A percentile compares a stretch with the other conserved stretches of the same genome.
These are phyloP conservation scores for Camponotus pennsylvanicus DNA, from an alignment of 1,140 invertebrate genomes.

Conservation along the genomic window DNA sequence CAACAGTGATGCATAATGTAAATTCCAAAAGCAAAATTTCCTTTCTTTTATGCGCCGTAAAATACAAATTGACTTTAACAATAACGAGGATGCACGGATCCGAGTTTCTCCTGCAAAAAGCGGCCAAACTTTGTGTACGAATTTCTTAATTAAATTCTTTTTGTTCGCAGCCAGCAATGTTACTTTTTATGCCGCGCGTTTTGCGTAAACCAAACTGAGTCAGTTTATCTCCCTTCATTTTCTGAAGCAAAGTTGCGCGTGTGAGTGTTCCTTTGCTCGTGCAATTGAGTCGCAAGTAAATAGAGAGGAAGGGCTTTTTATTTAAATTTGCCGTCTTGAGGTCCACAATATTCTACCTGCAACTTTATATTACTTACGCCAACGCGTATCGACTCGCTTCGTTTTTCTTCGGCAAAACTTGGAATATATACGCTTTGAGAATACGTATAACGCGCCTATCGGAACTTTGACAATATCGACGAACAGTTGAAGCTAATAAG, in stretches of 20 bases:
- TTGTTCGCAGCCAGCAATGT: not conserved
- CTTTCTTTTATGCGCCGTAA: constrained; percentile 1
- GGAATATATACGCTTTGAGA: not conserved
- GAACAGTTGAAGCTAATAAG: not conserved
- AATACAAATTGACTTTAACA: constrained; percentile 40
- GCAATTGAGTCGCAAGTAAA: constrained; percentile 2
- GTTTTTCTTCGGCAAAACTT: not conserved
- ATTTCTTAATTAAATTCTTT: constrained; percentile 56
- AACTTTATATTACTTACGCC: constrained; percentile 2
- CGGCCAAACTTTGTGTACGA: constrained; percentile 33
- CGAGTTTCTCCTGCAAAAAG: constrained; percentile 27
- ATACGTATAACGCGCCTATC: not conserved
- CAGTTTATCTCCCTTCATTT: constrained; percentile 24
- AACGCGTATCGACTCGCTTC: not conserved
- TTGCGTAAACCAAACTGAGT: constrained; percentile 6
- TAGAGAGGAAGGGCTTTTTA: not conserved
- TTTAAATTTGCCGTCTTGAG: constrained; percentile 16
- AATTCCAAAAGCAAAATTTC: constrained; percentile 33
- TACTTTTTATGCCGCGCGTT: constrained; percentile 42
- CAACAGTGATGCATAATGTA: not conserved
- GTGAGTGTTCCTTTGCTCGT: not conserved
- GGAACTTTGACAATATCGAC: not conserved
- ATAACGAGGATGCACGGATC: not conserved
- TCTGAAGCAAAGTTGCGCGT: constrained; percentile 16
- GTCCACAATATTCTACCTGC: not conserved